Evolutionary conservation across 1,140 invertebrate species (phyloP), one percentile per base, ranked within the genome.

Genomic region (Scaptomyza graminum): DNA sequence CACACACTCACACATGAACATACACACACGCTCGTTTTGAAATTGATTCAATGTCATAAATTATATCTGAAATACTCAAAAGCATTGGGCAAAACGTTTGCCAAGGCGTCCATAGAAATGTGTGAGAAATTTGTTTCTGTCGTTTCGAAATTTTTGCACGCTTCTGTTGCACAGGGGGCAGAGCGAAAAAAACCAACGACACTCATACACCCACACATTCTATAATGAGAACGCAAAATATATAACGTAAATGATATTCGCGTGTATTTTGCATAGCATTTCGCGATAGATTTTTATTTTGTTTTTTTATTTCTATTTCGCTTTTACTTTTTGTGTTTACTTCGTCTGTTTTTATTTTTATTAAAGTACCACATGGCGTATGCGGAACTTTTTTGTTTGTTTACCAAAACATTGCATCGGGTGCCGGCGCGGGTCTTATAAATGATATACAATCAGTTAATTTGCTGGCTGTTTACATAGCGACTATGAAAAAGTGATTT

Each of bases 11-110:
- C 46, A 51, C 15, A 39, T 28, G 28, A 28, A 28, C 28, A 6
- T 28, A 22, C 46, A 65, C 57, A 67, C 46, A 50, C 37, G 22
- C 64, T 8, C 31, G 7, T 62, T 60, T 67, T 55, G 60, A 77
- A 88, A 88, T 88, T 88, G 84, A 88, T 88, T 89, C 79, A 89
- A 88, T 88, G 84, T 88, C 83, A 88, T 88, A 88, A 88, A 88
- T 88, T 88, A 89, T 83, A 88, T 88, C 88, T 88, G 79, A 88
- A 88, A 88, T 87, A 70, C 79, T 87, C 82, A 75, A 87, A 87
- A 85, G 80, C 73, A 63, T 75, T 67, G 22, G 44, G 44, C 61
- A 62, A 51, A 44, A 56, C 59, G 51, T 22, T 71, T 43, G 15
- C 54, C 28, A 57, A 62, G 60, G 74, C 69, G 60, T 13, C 82